Evolutionary conservation across 2,888 invertebrate species (phyloP).

Genomic region (Myopa tessellatipennis): DNA sequence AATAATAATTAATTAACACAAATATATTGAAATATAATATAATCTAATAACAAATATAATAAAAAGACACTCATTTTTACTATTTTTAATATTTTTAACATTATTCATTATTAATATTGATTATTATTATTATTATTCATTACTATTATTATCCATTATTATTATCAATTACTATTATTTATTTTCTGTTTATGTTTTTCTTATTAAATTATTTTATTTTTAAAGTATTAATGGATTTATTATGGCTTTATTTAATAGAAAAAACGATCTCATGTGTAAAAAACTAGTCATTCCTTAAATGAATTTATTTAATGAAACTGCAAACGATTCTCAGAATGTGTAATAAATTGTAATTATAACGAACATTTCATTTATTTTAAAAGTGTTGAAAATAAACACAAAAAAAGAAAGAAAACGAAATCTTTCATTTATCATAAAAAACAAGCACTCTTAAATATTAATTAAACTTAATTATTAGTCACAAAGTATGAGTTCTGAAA

Average conservation of each 20-base stretch:
- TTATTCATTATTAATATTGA: too few species aligned
- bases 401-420: too few species aligned
- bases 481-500: too few species aligned
- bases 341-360: constrained; percentile 23
- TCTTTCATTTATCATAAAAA: background rate
- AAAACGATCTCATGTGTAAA: constrained; percentile 41
- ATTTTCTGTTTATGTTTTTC: constrained; percentile 5
- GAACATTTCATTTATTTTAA: background rate
- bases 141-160: background rate
- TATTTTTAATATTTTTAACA: too few species aligned
- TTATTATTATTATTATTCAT: background rate
- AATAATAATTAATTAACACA: too few species aligned
- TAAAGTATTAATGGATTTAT: background rate
- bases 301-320: constrained; percentile 14
- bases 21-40: too few species aligned
- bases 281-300: constrained; percentile 31
- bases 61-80: too few species aligned
- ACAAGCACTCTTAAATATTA: background rate
- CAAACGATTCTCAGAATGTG: constrained; percentile 24
- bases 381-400: background rate
- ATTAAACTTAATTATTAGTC: too few species aligned
- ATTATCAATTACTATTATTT: background rate
- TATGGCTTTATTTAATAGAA: too few species aligned
- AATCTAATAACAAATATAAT: too few species aligned
- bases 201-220: background rate